Percentiles rank a stretch among this genome's conserved stretches.
phyloP scores from a whole-genome alignment of 2,113 vertebrate species.

The Silurus glanis region DNA sequence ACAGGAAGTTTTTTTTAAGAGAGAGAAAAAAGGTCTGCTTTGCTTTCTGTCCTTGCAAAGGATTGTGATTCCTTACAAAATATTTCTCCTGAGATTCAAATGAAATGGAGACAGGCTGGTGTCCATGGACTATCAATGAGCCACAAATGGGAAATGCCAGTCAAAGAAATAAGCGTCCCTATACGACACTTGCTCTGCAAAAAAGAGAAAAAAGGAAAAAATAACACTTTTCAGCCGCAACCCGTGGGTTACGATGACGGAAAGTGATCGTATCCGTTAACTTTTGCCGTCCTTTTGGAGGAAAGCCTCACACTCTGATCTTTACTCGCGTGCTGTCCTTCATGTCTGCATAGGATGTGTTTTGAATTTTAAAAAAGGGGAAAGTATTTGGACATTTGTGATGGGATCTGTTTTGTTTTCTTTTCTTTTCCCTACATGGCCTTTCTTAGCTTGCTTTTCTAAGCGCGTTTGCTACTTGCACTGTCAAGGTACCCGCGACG shows the following conservation, averaged over 20 bases:
- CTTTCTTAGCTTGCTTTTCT: conserved; percentile 38
- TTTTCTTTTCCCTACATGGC: not conserved
- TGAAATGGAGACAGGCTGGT: conserved; percentile 8
- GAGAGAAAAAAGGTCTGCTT: not conserved
- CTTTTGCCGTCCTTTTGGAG: conserved; percentile 28
- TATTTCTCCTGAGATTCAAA: conserved; percentile 21
- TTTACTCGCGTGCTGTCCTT: conserved; percentile 56
- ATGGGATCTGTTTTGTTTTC: conserved; percentile 46
- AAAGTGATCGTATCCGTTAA: conserved; percentile 47
- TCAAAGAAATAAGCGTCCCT: conserved; percentile 43
- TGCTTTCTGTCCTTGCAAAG: conserved; percentile 42
- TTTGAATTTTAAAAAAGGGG: conserved; percentile 46
- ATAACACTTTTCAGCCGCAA: conserved; percentile 52
- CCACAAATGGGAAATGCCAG: conserved; percentile 56
- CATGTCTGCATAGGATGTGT: conserved; percentile 66
- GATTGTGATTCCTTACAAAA: conserved; percentile 39
- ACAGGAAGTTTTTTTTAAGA: conserved; percentile 18
- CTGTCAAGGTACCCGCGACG: conserved; percentile 51
- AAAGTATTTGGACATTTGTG: conserved; percentile 53
- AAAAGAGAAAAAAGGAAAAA: not conserved
- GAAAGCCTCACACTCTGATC: conserved; percentile 31
- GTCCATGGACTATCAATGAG: conserved; percentile 51
- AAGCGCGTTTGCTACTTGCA: conserved; percentile 36
- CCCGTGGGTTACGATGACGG: conserved; percentile 50
- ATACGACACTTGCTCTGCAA: conserved; percentile 27